Base-by-base conservation (phyloP, 2,888 invertebrate species). In the Luperina testacea region DNA sequence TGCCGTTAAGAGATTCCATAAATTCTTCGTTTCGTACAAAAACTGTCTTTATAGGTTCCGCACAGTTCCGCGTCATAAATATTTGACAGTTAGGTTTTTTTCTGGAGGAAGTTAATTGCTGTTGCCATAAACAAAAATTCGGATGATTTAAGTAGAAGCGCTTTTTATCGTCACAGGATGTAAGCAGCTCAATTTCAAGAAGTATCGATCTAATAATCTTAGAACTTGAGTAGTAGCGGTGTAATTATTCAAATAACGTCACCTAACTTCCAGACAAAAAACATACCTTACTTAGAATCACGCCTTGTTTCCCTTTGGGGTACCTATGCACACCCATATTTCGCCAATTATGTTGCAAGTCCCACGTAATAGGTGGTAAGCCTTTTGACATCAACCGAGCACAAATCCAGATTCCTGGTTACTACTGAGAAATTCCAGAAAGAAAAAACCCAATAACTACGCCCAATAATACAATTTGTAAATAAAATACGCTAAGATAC, bases 41-140 rank as follows among this genome's bases (percentile, higher is more conserved):
- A 88, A 87, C 83, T 20, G 63, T 78, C 70, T 83, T 42, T 77
- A 77, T 38, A 74, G 72, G 91, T 90, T 91, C 87, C 89, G 86
- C 78, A 69, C 38, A 78, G 91, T 91, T 91, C 87, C 89, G 87
- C 83, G 20, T 83, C 85, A 91, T 90, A 90, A 86, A 89, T 85
- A 86, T 90, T 91, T 81, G 78, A 87, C 86, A 85, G 80, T 81
- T 83, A 17, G 8, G 0, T n/a, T 74, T 84, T 84, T 86, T 90
- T 87, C 82, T 77, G 45, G 53, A 72, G 75, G 45, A 83, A 82
- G 81, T 79, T 89, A 86, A 87, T 90, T 88, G 77, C 75, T 78
- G 72, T 86, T 83, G 81, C 87, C 90, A 84, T 83, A 88, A 84
- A 88, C 88, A 89, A 89, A 89, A 88, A 89, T 80, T 81, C 69